Evolutionary conservation across 1,140 invertebrate species (phyloP), one percentile per base, ranked within the genome.

Genomic region (Brachionus asplanchnoidis): DNA sequence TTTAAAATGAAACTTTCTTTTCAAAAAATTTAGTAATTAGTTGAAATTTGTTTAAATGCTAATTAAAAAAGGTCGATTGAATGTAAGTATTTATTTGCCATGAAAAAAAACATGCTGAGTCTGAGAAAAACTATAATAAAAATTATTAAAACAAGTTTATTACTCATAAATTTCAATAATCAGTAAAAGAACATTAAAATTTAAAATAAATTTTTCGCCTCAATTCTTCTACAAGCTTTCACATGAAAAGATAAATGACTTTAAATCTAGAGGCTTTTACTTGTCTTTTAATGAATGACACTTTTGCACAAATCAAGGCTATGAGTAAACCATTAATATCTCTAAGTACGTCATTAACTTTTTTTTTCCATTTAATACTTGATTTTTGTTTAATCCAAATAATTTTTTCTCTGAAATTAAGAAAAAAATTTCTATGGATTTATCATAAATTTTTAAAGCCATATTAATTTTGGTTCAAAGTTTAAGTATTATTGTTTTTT

Each of bases 51-150:
- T 42, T 73, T 42, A n/a, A 42, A 73, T 73, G 68, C 68, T 73
- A 73, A 73, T 73, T 73, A 73, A 73, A 73, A 68, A 68, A 46
- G 28, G 26, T 32, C 65, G 26, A 36, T 68, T 68, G 32, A n/a
- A 32, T 68, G 36, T 32, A 1, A 56, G 17, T 9, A 68, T 68
- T 68, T 68, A 40, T 28, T 68, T 32, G 26, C 26, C 66, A 32
- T 68, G 66, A 68, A 68, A 68, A 32, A 40, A 68, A 68, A 2
- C 20, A 66, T 66, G 60, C 46, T 53, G 46, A 53, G 46, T 53
- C 17, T 36, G 32, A 36, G 32, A 36, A 36, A 3, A 28, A 46
- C 1, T 7, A 50, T 26, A 66, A 20, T 23, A 66, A 23, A 65
- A 28, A 66, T 26, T 66, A 28, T 7, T 5, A n/a, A 53, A 53